Percentiles rank a stretch among this genome's conserved stretches.
These are phyloP conservation scores for Chorisops tibialis DNA, from an alignment of 2,888 invertebrate species.

Conservation along the genomic window DNA sequence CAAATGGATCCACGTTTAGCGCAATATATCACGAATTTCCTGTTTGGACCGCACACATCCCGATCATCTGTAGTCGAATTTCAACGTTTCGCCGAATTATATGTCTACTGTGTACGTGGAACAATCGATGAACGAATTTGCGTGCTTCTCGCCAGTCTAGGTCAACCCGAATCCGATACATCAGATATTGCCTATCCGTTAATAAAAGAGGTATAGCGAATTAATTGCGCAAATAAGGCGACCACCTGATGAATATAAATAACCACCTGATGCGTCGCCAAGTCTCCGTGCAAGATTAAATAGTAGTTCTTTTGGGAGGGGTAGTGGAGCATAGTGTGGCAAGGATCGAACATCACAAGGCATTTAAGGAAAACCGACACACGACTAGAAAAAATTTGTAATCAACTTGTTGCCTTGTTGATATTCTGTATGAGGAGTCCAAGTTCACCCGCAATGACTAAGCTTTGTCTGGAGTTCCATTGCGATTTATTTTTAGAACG, in stretches of 20 bases:
- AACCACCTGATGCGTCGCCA: not conserved
- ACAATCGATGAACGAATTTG: conserved; percentile 62
- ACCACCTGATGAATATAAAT: not conserved
- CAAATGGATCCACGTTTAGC: conserved; percentile 65
- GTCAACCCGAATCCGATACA: conserved; percentile 55
- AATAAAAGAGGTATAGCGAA: conserved; percentile 57
- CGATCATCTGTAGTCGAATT: conserved; percentile 58
- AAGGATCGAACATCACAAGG: too few relatives aligned
- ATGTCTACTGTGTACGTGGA: conserved; percentile 67
- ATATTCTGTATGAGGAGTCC: too few relatives aligned
- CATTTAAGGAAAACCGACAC: too few relatives aligned
- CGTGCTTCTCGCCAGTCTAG: conserved; percentile 59
- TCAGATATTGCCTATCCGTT: conserved; percentile 60
- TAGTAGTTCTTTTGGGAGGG: too few relatives aligned
- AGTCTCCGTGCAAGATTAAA: not conserved
- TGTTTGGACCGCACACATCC: conserved; percentile 59
- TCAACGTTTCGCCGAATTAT: conserved; percentile 65
- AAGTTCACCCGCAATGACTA: too few relatives aligned
- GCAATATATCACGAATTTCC: conserved; percentile 65
- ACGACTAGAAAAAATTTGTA: too few relatives aligned
- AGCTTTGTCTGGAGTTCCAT: too few relatives aligned
- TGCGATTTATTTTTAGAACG: too few relatives aligned
- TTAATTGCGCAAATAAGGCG: not conserved
- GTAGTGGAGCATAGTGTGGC: too few relatives aligned
- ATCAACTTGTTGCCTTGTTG: too few relatives aligned